Percentiles rank a stretch among this genome's conserved stretches.
These are phyloP conservation scores for Drosophila helvetica DNA, from an alignment of 2,888 invertebrate species.

Conservation along the genomic window DNA sequence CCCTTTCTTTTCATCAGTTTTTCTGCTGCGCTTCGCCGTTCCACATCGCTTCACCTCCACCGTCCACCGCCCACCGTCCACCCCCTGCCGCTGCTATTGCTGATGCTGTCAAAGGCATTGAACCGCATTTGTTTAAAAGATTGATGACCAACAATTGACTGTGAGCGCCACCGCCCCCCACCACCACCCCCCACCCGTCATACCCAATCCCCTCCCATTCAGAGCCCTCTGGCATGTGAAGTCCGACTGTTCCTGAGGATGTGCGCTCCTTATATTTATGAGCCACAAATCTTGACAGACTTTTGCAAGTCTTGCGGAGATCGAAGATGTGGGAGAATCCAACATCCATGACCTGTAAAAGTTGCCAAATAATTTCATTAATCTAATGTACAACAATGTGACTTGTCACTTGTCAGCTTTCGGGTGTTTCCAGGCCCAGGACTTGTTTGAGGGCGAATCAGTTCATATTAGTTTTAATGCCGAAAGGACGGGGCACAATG, in stretches of 20 bases:
- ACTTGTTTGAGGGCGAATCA: constrained; percentile 33
- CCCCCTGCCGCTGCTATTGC: constrained; percentile 13
- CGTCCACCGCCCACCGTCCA: too few relatives aligned
- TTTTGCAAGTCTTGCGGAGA: constrained; percentile 52
- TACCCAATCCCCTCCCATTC: constrained; percentile 8
- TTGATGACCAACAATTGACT: constrained; percentile 74
- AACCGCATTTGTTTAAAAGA: constrained; percentile 76
- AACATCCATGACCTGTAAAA: constrained; percentile 37
- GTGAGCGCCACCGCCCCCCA: too few relatives aligned
- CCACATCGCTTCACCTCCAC: constrained; percentile 25
- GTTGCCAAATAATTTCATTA: constrained; percentile 70
- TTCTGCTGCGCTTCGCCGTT: neutral
- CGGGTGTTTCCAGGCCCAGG: constrained; percentile 28
- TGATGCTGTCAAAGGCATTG: constrained; percentile 75
- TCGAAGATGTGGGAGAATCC: constrained; percentile 30
- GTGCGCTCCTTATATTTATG: constrained; percentile 67
- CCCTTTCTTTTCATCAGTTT: constrained; percentile 14
- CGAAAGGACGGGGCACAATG: constrained; percentile 21
- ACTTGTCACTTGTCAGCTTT: constrained; percentile 80
- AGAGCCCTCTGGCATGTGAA: constrained; percentile 15
- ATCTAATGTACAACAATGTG: constrained; percentile 74
- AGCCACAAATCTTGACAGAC: constrained; percentile 52
- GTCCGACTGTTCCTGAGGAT: constrained; percentile 44
- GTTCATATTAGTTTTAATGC: constrained; percentile 74
- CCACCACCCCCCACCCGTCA: neutral